Evolutionary conservation across 2,113 vertebrate species (phyloP), one percentile per base, ranked within the genome.

Genomic region (Clarias macrocephalus): DNA sequence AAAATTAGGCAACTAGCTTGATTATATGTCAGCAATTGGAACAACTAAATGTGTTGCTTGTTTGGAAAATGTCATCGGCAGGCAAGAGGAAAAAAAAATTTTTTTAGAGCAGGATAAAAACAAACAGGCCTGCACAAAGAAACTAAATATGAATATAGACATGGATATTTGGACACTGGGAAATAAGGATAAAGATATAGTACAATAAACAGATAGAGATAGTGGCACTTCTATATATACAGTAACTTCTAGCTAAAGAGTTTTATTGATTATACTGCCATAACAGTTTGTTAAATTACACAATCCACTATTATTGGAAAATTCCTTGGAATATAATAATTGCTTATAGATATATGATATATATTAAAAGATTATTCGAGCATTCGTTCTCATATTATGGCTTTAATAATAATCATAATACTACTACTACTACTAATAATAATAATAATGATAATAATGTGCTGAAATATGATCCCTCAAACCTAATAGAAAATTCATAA

Each of bases 401-500:
- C 9, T 12, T n/a, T 65, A 5, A 25, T 9, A 28, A 28, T 33
- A 1, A 18, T 7, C 37, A 19, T 37, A n/a, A n/a, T n/a, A n/a
- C n/a, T n/a, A n/a, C n/a, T n/a, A n/a, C n/a, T n/a, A n/a, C n/a
- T n/a, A n/a, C n/a, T n/a, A n/a, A n/a, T 56, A 3, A 83, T 56
- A 0, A 66, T 66, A 2, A 60, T 60, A 16, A 60, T 16, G 12
- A 83, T 9, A 18, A 28, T 83, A 66, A 66, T 37, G 62, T 84
- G 66, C 52, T 57, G 25, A 21, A 84, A 56, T 68, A 57, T 56
- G 82, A 68, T 65, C 82, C 63, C 30, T 33, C 68, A 73, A 82
- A 77, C 59, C 84, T 52, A 73, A 76, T 77, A 18, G 16, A 60
- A 72, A 85, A 70, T 84, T 85, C 18, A 48, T 11, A 48, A 52